phyloP scores from a whole-genome alignment of 2,888 invertebrate genomes.

The Diabrotica balteata region DNA sequence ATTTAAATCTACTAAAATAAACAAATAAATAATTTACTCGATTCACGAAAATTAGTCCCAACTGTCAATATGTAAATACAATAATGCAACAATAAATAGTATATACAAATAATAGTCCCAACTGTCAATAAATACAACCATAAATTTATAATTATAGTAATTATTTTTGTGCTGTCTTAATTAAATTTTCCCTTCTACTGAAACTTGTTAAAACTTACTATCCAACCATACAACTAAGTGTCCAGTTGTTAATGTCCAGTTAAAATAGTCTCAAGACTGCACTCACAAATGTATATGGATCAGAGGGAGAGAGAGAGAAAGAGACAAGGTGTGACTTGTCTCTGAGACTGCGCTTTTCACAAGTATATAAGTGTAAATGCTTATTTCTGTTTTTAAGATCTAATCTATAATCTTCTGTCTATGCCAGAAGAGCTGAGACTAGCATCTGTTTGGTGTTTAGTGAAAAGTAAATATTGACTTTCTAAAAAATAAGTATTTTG shows the following conservation, averaged over 20 bases:
- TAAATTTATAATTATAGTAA: too few species aligned
- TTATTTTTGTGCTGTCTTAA: too few species aligned
- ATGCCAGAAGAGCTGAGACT: background rate
- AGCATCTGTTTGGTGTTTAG: background rate
- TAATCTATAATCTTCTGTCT: background rate
- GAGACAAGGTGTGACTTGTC: background rate
- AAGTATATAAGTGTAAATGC: background rate
- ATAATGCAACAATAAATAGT: too few species aligned
- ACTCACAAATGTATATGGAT: slow-evolving; percentile 1
- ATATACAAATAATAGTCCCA: too few species aligned
- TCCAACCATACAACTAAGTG: too few species aligned
- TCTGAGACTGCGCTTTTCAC: background rate
- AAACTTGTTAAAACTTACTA: too few species aligned
- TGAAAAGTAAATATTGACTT: background rate
- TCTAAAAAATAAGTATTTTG: background rate
- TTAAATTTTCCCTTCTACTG: too few species aligned
- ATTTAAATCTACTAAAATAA: too few species aligned
- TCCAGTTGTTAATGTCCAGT: background rate
- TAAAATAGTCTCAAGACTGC: background rate
- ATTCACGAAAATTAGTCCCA: too few species aligned
- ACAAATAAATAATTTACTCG: too few species aligned
- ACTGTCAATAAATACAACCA: too few species aligned
- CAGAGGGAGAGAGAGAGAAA: background rate
- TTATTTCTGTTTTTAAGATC: background rate
- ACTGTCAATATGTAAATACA: too few species aligned